Evolutionary conservation across 2,797 vertebrate species (phyloP).

Genomic region (Pipistrellus pipistrellus): DNA sequence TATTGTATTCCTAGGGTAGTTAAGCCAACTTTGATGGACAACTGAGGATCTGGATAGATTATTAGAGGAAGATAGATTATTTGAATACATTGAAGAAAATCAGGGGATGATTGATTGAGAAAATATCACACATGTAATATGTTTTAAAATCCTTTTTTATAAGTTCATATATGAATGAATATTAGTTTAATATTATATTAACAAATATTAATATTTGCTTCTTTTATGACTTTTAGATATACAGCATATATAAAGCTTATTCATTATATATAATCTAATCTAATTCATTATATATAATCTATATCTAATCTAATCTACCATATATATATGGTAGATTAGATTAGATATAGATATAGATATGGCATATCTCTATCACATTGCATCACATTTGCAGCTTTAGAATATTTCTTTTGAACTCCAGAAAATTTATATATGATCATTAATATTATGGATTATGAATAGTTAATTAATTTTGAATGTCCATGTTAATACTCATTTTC

Average conservation of each 20-base stretch:
- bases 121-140: not conserved
- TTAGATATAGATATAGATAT: not conserved
- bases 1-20: not conserved
- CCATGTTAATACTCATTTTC: not conserved
- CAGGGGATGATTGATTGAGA: not conserved
- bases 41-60: not conserved
- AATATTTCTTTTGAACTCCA: not conserved
- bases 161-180: not conserved
- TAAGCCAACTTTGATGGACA: not conserved
- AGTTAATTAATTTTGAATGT: constrained; percentile 40
- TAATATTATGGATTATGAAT: not conserved
- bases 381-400: not conserved
- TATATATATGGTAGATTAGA: not conserved
- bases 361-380: not conserved
- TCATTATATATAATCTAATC: too few species aligned
- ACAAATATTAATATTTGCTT: not conserved
- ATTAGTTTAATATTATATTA: not conserved
- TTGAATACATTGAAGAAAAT: not conserved
- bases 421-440: not conserved
- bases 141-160: not conserved
- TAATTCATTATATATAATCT: too few species aligned
- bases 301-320: too few species aligned
- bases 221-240: not conserved
- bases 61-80: not conserved
- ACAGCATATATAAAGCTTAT: too few species aligned